Base-by-base conservation (phyloP, 1,140 invertebrate species). In the Charaxes varanes region DNA sequence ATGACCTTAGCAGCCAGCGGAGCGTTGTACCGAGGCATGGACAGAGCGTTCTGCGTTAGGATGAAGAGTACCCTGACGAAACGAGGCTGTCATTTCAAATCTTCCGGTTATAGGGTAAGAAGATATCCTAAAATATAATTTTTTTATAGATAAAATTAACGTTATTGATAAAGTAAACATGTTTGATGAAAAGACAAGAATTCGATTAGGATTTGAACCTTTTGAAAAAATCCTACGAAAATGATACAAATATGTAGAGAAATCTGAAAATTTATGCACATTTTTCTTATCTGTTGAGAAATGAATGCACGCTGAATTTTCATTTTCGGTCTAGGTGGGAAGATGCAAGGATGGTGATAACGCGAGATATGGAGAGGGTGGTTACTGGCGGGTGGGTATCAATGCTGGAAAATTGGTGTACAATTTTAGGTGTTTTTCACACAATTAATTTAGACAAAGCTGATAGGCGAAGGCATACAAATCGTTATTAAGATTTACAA, bases 21-120 rank as follows among this genome's bases (percentile, higher is more conserved):
- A 26, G 87, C 89, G 32, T 44, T 87, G 7, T 95, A 92, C 79
- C 92, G 94, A 73, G 94, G 95, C 4, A 90, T 93, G 72, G 95
- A 97, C 55, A 84, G 96, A 58, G 94, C 95, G 2, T 98, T 98
- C 85, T 98, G 96, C 81, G 89, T 99, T 6, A 88, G 97, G 46
- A 99, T 99, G 97, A 98, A 99, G 69, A 98, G 97, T 11, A 98
- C 97, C 0, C 86, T 99, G 12, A 98, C 97, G 8, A 99, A 99
- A 85, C 86, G 97, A 66, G 97, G 97, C 6, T 98, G 97, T 67
- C 97, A 99, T 82, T 97, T 98, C 77, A 98, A 98, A 80, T 97
- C 95, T 11, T 98, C 96, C 33, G 97, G 97, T 70, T 99, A 98
- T 84, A 90, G 97, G 88, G 97, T 98, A 88, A 92, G 93, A 34